Conservation (phyloP, 2,888 invertebrate species). For the Acleris holmiana region DNA sequence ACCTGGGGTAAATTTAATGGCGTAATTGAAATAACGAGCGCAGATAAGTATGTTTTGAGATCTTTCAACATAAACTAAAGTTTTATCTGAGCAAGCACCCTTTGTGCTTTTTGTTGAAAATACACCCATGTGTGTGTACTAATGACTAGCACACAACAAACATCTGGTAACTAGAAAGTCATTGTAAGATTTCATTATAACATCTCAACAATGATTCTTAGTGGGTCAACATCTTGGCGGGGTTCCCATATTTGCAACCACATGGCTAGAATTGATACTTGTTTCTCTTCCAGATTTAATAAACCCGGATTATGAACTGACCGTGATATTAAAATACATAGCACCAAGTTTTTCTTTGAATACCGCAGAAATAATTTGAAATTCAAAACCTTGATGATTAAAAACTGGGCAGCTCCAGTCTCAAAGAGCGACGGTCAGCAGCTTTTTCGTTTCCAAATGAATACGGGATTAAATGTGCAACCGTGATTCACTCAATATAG, state of each 20-base stretch:
- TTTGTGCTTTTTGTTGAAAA: not conserved
- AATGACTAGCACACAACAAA: conserved; percentile 41
- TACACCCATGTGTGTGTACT: not conserved
- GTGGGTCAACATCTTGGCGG: conserved; percentile 80
- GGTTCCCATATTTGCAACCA: conserved; percentile 82
- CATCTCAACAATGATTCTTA: conserved; percentile 72
- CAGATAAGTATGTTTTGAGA: conserved; percentile 18
- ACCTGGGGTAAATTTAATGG: conserved; percentile 51
- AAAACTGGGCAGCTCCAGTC: conserved; percentile 10
- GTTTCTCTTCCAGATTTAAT: conserved; percentile 59
- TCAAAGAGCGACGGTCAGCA: conserved; percentile 29
- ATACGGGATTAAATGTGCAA: conserved; percentile 52
- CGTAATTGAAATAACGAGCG: conserved; percentile 23
- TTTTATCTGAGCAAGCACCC: not conserved
- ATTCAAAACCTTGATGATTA: conserved; percentile 6
- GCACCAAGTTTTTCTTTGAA: not conserved
- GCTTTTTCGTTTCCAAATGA: conserved; percentile 56
- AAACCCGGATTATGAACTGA: not conserved
- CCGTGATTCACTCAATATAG: conserved; percentile 47
- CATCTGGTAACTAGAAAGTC: too few relatives aligned
- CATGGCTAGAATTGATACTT: conserved; percentile 77
- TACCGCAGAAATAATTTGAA: not conserved
- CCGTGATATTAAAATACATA: not conserved
- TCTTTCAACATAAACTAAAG: conserved; percentile 5
- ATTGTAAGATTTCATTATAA: conserved; percentile 49